Base-by-base conservation (phyloP, 2,888 invertebrate genomes). In the Mystacides longicornis region DNA sequence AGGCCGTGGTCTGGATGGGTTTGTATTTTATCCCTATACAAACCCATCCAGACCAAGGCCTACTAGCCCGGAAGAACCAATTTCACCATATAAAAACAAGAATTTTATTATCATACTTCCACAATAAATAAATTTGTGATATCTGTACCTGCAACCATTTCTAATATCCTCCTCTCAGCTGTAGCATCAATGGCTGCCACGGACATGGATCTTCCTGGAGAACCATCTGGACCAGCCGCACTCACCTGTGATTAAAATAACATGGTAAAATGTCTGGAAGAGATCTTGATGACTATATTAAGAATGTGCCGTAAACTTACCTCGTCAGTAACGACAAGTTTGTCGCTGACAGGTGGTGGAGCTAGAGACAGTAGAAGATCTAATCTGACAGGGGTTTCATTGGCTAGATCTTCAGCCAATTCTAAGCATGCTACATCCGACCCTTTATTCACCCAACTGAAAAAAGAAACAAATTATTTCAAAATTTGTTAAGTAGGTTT, bases 401-500 rank as follows among this genome's bases (percentile, higher is more conserved):
- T 91, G 21, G 94, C 93, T 62, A 94, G 71, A 64, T 89, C 87
- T 70, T 93, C 92, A 1, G 94, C 89, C 65, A 89, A 80, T 63
- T 89, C 88, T 59, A 93, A 75, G 70, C 94, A 93, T 45, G 86
- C 87, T 31, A 86, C 83, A 61, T 84, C 82, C 66, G 89, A 91
- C 1, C 86, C 87, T 64, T 85, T 82, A 70, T 98, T 97, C 59
- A 98, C 90, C 98, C 98, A 99, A 23, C 79, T 79, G 62, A 18
- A 56, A 31, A 27, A 7, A 50, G 23, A 33, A 21, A 33, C 3
- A 51, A 46, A 21, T 54, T 43, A 37, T 9, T 9, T 31, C 31
- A 31, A 31, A 31, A 14, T 9, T 31, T 9, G 14, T 14, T 31
- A 9, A 14, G 14, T 31, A 31, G 14, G 14, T 31, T 31, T 14